Evolutionary conservation across 2,888 invertebrate genomes (phyloP).

Genomic region (Lasioglossum zephyrum): DNA sequence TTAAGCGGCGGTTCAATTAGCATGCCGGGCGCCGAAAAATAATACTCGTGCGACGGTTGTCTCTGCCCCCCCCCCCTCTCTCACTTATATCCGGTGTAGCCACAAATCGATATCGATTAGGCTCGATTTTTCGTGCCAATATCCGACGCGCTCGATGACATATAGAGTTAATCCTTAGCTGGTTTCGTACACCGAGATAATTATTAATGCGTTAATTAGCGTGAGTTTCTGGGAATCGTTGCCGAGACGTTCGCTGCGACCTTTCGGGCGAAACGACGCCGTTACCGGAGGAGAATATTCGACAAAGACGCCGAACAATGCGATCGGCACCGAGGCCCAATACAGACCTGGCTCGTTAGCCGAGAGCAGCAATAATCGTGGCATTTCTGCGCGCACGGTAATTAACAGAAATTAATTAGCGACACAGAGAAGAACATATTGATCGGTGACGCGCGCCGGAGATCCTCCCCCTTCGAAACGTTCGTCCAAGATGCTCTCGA

Average conservation of each 20-base stretch:
- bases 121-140: slow-evolving; percentile 41
- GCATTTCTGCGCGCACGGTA: slow-evolving; percentile 66
- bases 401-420: slow-evolving; percentile 81
- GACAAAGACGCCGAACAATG: slow-evolving; percentile 48
- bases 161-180: not conserved
- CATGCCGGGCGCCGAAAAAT: not conserved
- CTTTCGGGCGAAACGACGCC: slow-evolving; percentile 14
- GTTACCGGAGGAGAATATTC: slow-evolving; percentile 27
- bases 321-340: slow-evolving; percentile 31
- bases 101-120: slow-evolving; percentile 4
- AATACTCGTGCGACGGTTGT: not conserved
- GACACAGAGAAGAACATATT: slow-evolving; percentile 65
- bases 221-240: slow-evolving; percentile 28
- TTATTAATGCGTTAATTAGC: slow-evolving; percentile 59
- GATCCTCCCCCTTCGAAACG: not conserved
- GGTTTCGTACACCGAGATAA: slow-evolving; percentile 15
- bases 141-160: slow-evolving; percentile 17
- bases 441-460: slow-evolving; percentile 54
- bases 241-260: not conserved
- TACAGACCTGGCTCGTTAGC: slow-evolving; percentile 45
- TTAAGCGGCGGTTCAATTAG: slow-evolving; percentile 10
- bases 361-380: slow-evolving; percentile 31
- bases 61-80: too few species aligned
- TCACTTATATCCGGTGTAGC: not conserved
- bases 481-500: not conserved